Evolutionary conservation across 2,888 invertebrate genomes (phyloP), one percentile per base, ranked within the genome.

Genomic region (Mesoligia furuncula): DNA sequence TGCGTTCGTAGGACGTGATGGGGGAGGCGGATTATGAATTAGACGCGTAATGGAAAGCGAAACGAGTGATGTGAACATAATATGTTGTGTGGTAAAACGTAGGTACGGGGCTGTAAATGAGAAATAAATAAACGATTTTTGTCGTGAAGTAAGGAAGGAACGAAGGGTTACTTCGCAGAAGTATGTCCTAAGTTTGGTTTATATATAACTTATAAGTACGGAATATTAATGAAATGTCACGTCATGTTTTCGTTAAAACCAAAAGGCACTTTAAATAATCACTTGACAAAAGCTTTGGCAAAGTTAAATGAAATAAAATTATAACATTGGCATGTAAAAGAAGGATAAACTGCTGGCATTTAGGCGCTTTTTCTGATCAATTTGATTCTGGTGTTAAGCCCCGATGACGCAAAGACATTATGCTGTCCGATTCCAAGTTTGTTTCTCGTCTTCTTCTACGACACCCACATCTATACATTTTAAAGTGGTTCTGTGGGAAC

Each of bases 31-130:
- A 83, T 83, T 72, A 75, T 75, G 86, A 86, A 73, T 86, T 75
- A 83, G 64, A n/a, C 51, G 59, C 51, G 79, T 68, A 85, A 85
- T 83, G 83, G 72, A 79, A 72, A 74, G 70, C 48, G 74, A 76
- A 66, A 57, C 61, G 51, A 80, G 59, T 75, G 59, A 80, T 83
- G 81, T 67, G 77, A 72, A 75, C 45, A 57, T 83, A 82, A 77
- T 73, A 42, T 75, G 76, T 65, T 72, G 42, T 57, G 65, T 72
- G 36, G 36, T 73, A 68, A 67, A 73, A 75, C 59, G 24, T 39
- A 39, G 39, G 39, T 64, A 54, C 9, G n/a, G 9, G 39, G 20
- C 27, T 48, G 45, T 65, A 64, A 69, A 81, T 76, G 69, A 65
- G 39, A 51, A 71, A 79, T 87, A 75, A 81, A 81, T 83, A 66